These are phyloP conservation scores for Lasaia peninsularis DNA, from an alignment of 1,140 invertebrate species.

Conservation along the genomic window DNA sequence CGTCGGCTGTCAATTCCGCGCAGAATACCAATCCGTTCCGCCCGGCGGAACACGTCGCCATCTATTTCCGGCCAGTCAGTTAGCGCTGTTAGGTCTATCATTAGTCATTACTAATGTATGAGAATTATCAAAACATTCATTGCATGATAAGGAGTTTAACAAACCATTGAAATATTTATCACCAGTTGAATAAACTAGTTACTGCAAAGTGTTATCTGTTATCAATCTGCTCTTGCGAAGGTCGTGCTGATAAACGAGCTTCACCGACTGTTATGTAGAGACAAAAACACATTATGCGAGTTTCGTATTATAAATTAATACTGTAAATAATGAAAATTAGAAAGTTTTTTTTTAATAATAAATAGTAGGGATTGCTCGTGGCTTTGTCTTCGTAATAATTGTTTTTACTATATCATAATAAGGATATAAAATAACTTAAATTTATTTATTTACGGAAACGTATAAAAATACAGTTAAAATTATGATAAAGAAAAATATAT, in stretches of 20 bases:
- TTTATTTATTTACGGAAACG: too few relatives aligned
- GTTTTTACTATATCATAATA: too few relatives aligned
- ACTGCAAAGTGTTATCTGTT: conserved; percentile 58
- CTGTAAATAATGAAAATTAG: neutral
- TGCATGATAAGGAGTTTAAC: conserved; percentile 1
- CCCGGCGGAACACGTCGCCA: conserved; percentile 14
- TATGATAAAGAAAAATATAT: too few relatives aligned
- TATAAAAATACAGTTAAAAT: too few relatives aligned
- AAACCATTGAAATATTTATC: conserved; percentile 10
- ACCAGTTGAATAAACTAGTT: conserved; percentile 14
- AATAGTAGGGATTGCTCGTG: too few relatives aligned
- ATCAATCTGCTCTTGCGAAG: conserved; percentile 72
- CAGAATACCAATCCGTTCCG: conserved; percentile 7
- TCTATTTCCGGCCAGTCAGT: conserved; percentile 5
- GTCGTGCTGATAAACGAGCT: conserved; percentile 56
- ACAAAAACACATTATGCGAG: conserved; percentile 7
- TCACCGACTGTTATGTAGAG: conserved; percentile 12
- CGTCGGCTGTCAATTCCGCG: conserved; percentile 28
- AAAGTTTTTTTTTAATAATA: neutral
- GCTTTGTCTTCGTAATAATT: too few relatives aligned
- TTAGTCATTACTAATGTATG: conserved; percentile 8
- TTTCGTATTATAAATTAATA: neutral
- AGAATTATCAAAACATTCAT: conserved; percentile 1
- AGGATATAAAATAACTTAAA: too few relatives aligned
- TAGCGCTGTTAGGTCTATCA: neutral